Percentiles rank a stretch among this genome's conserved stretches.
phyloP scores from a whole-genome alignment of 2,888 invertebrate species.

The Zaprionus obscuricornis region DNA sequence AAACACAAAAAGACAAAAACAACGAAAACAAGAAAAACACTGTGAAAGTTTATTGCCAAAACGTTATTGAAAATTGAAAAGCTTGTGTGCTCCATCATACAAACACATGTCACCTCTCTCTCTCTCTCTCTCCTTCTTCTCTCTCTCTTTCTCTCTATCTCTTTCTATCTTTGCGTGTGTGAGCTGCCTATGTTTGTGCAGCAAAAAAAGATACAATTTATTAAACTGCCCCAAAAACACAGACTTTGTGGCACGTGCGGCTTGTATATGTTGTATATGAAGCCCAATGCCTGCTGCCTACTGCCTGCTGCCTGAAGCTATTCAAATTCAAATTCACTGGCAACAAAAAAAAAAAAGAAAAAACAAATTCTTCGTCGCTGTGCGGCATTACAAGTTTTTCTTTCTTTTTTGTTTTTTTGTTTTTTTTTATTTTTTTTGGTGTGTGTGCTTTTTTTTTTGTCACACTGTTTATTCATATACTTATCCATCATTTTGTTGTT shows the following conservation, averaged over 20 bases:
- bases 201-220: constrained; percentile 62
- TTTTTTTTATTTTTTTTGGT: too few relatives aligned
- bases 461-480: too few relatives aligned
- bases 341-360: too few relatives aligned
- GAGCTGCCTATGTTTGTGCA: constrained; percentile 50
- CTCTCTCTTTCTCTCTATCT: neutral
- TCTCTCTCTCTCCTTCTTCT: neutral
- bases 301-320: too few relatives aligned
- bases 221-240: constrained; percentile 41
- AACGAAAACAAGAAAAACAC: constrained; percentile 11
- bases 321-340: too few relatives aligned
- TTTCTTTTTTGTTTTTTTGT: too few relatives aligned
- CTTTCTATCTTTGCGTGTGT: constrained; percentile 8
- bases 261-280: too few relatives aligned
- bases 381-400: too few relatives aligned
- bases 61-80: constrained; percentile 56
- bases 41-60: constrained; percentile 55
- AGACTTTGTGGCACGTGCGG: neutral
- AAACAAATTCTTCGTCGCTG: too few relatives aligned
- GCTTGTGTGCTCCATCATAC: neutral
- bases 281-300: too few relatives aligned
- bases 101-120: neutral
- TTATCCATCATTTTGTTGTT: too few relatives aligned
- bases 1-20: neutral
- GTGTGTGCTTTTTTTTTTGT: too few relatives aligned